Conservation (phyloP, 2,888 invertebrate species). For the Lycocerus yunnanus region DNA sequence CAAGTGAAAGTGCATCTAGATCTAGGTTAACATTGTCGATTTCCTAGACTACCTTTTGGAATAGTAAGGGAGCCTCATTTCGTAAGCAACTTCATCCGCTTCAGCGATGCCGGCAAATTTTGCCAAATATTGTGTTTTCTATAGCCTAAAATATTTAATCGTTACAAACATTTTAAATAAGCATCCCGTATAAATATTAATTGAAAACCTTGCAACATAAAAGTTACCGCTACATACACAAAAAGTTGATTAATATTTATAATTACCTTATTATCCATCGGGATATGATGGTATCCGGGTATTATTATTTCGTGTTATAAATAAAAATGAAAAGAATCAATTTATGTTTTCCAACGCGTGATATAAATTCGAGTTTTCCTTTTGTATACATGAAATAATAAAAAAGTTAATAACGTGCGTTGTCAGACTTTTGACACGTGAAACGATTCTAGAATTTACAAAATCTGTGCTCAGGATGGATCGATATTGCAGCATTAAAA, state of each 20-base stretch:
- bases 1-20: no score
- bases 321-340: not conserved
- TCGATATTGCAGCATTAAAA: not conserved
- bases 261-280: not conserved
- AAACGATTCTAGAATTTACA: constrained; percentile 1
- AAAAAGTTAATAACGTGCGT: constrained; percentile 3
- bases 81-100: no score
- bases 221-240: no score
- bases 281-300: not conserved
- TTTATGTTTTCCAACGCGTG: not conserved
- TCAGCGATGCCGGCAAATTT: no score
- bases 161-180: no score
- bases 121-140: no score
- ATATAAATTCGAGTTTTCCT: not conserved
- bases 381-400: constrained; percentile 4
- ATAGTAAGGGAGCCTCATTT: no score
- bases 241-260: not conserved
- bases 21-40: no score
- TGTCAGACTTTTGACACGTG: constrained; percentile 2
- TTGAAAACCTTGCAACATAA: no score
- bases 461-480: not conserved
- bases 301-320: not conserved
- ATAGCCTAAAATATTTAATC: no score
- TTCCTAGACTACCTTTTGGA: no score
- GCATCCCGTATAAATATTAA: no score